These are phyloP conservation scores for Lycodopsis pacificus DNA, from an alignment of 2,797 vertebrate genomes.

Conservation along the genomic window DNA sequence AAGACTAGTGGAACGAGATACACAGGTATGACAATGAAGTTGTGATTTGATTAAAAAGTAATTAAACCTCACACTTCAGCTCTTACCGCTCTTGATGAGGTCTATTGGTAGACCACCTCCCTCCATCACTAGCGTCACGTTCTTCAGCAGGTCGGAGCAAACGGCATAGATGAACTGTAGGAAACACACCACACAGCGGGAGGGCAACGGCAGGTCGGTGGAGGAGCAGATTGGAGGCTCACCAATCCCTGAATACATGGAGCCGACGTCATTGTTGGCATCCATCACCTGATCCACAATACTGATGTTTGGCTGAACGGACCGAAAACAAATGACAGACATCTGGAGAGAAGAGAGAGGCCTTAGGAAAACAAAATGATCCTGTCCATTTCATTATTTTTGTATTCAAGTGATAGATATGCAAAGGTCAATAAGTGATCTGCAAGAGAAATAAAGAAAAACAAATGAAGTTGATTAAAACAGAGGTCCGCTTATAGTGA, in stretches of 20 bases:
- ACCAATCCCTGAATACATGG: background rate
- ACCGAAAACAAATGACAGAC: background rate
- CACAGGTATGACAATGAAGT: background rate
- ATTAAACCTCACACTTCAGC: background rate
- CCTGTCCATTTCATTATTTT: too few species aligned
- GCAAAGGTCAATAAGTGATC: too few species aligned
- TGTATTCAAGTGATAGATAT: too few species aligned
- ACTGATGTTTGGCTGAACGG: background rate
- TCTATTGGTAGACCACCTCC: background rate
- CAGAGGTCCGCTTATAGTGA: too few species aligned
- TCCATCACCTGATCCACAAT: background rate
- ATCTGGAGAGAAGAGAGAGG: conserved; percentile 3
- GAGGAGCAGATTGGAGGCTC: background rate
- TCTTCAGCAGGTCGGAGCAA: background rate
- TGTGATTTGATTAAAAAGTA: background rate
- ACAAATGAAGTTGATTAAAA: too few species aligned
- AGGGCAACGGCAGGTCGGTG: background rate
- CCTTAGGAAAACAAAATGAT: background rate
- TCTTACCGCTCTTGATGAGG: background rate
- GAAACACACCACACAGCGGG: background rate
- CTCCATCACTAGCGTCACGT: background rate
- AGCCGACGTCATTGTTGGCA: fast-evolving
- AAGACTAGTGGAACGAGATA: background rate
- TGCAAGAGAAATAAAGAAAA: too few species aligned
- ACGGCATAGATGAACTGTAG: background rate